Percentiles rank a stretch among this genome's conserved stretches.
These are phyloP conservation scores for Salmo trutta DNA, from an alignment of 2,797 vertebrate genomes.

Conservation along the genomic window DNA sequence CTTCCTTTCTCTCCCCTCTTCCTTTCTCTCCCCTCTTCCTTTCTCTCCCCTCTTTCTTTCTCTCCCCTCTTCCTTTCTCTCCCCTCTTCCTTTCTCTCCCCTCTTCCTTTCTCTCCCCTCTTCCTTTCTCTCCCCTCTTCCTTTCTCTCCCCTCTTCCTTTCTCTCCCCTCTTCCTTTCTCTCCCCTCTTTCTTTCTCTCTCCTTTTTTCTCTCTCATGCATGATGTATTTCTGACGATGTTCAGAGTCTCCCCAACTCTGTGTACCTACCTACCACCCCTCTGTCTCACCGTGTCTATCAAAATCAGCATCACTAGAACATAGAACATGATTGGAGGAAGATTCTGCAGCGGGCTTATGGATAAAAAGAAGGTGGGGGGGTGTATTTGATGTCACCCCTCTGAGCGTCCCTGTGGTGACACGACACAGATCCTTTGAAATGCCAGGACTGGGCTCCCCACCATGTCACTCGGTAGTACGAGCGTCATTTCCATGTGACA, in stretches of 20 bases:
- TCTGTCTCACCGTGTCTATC: constrained; percentile 33
- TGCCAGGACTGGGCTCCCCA: not conserved
- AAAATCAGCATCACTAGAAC: no score
- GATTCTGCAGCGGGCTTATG: no score
- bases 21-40: no score
- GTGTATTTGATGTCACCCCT: not conserved
- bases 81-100: no score
- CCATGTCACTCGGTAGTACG: not conserved
- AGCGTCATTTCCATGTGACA: constrained; percentile 22
- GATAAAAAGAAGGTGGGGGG: not conserved
- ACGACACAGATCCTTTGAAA: not conserved
- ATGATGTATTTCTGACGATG: constrained; percentile 20
- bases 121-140: no score
- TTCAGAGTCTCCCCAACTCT: not conserved
- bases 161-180: not conserved
- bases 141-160: not conserved
- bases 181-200: not conserved
- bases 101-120: no score
- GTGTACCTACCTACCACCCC: not conserved
- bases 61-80: not conserved
- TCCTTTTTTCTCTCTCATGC: constrained; percentile 11
- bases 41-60: not conserved
- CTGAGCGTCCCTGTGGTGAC: no score
- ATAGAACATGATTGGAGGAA: no score
- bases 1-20: no score